Evolutionary conservation across 2,888 invertebrate species (phyloP).

Genomic region (Brenthis ino): DNA sequence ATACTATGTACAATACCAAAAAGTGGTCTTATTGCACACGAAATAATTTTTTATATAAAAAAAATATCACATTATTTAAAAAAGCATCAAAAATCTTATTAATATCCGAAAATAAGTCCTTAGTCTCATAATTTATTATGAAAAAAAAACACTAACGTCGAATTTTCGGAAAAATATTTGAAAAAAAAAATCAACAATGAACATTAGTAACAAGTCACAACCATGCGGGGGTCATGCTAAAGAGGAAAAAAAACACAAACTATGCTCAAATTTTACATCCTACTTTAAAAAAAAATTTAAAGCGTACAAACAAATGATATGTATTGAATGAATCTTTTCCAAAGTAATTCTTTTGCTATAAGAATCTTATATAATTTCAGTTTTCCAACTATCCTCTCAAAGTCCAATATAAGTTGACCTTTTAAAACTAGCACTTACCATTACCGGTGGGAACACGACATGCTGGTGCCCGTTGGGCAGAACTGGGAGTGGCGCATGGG

Average conservation of each 20-base stretch:
- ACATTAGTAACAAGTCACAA: slow-evolving; percentile 42
- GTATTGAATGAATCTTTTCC: too few relatives aligned
- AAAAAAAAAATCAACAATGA: slow-evolving; percentile 28
- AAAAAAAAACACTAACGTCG: slow-evolving; percentile 2
- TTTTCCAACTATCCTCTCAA: too few relatives aligned
- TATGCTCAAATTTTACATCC: not conserved
- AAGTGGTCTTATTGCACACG: not conserved
- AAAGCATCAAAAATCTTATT: not conserved
- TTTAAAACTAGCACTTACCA: slow-evolving; percentile 64
- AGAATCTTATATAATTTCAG: too few relatives aligned
- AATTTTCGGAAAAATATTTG: slow-evolving; percentile 2
- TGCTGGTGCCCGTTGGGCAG: slow-evolving; percentile 70
- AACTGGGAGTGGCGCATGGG: slow-evolving; percentile 78
- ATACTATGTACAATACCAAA: too few relatives aligned
- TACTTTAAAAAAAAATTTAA: not conserved
- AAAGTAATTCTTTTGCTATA: too few relatives aligned
- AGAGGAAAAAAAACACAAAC: slow-evolving; percentile 8
- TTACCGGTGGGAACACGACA: slow-evolving; percentile 77
- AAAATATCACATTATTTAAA: slow-evolving; percentile 10
- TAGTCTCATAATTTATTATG: not conserved
- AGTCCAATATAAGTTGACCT: not conserved
- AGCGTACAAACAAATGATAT: not conserved
- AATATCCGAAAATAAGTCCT: slow-evolving; percentile 1
- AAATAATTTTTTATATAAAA: not conserved
- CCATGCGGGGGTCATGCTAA: slow-evolving; percentile 45